Base-by-base conservation (phyloP, 2,888 invertebrate genomes). In the Tetragonula carbonaria region DNA sequence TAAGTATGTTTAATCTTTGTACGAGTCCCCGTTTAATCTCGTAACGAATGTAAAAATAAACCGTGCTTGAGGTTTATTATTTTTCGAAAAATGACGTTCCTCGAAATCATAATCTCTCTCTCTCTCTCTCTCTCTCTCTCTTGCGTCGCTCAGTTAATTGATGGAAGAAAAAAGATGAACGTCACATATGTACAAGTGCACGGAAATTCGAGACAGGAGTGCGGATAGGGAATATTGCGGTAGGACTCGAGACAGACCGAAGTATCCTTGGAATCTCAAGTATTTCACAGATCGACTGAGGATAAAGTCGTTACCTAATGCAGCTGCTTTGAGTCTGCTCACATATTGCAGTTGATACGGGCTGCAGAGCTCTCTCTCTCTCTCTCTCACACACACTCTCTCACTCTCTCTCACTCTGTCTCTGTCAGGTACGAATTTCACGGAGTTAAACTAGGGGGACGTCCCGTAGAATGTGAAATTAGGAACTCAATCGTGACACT, bases 381-480 rank as follows among this genome's bases (percentile, higher is more conserved):
- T 38, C 38, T 38, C 38, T 38, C 38, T 38, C 38, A 23, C 23
- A 23, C 23, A 23, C 23, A 23, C 23, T 23, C 23, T 23, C 23
- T 23, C 23, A 23, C 23, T 38, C 6, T 38, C 38, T 38, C 38
- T 38, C 8, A 23, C 23, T 23, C 23, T 23, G 23, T 38, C 8
- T 38, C 73, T 68, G 78, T 78, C 78, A 68, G 74, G 78, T 77
- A 78, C 68, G 76, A 78, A 80, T 77, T 80, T 78, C 80, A 77
- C 71, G 50, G 74, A 79, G 83, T 83, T 73, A 74, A 77, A 73
- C 66, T 76, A 74, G 70, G 66, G 77, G 82, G 77, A 73, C 65
- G 57, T 72, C 59, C 67, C 67, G 51, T 66, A 80, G 87, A 87
- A 87, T 85, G 82, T 75, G 78, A 85, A 87, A 87, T 85, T 85